phyloP scores from a whole-genome alignment of 2,888 invertebrate genomes.

The Drosophila acutilabella region DNA sequence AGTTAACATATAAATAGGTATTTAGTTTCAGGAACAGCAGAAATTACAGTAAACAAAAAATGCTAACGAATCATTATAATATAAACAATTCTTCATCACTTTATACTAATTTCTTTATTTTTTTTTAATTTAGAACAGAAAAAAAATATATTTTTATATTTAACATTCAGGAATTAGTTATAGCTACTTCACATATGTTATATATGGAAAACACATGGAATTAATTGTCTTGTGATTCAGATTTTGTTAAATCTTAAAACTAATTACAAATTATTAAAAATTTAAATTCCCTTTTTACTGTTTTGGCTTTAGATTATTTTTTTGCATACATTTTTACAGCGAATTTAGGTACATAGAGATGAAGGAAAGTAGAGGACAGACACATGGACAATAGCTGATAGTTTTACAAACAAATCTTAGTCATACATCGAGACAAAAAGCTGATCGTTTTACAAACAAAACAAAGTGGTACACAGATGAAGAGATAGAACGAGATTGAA shows the following conservation, averaged over 20 bases:
- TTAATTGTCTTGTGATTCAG: conserved; percentile 6
- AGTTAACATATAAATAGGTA: too few species aligned
- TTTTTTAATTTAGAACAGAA: conserved; percentile 12
- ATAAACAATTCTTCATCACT: background rate
- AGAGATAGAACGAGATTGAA: background rate
- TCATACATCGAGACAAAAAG: background rate
- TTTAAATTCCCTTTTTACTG: conserved; percentile 5
- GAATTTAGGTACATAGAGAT: conserved; percentile 22
- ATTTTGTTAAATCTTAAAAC: conserved; percentile 2
- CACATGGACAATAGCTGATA: background rate
- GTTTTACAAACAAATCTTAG: background rate
- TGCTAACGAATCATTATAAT: background rate
- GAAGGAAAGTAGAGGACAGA: background rate
- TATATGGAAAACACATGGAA: conserved; percentile 39
- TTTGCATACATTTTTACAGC: conserved; percentile 42
- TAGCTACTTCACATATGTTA: conserved; percentile 22
- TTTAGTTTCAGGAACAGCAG: too few species aligned
- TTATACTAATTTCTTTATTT: conserved; percentile 27
- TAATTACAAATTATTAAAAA: conserved; percentile 21
- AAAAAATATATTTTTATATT: conserved; percentile 9
- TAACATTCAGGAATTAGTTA: conserved; percentile 2
- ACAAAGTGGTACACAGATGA: background rate
- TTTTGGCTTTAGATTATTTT: conserved; percentile 8
- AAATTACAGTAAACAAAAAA: background rate
- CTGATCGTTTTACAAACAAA: conserved; percentile 1